Evolutionary conservation across 2,113 vertebrate genomes (phyloP).

Genomic region (Daboia siamensis): DNA sequence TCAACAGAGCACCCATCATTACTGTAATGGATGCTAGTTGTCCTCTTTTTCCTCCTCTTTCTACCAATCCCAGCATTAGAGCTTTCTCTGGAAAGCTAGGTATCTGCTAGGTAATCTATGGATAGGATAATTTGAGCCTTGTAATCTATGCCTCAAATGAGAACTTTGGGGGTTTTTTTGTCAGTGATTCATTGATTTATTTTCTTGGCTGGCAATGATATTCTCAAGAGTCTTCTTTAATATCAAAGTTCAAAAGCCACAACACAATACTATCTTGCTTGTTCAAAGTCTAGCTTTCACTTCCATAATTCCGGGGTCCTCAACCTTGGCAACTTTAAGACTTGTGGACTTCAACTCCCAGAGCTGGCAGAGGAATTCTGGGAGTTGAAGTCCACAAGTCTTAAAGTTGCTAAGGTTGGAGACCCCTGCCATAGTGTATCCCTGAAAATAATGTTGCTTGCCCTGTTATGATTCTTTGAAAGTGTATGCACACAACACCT

Average conservation of each 20-base stretch:
- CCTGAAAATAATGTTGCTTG: not conserved
- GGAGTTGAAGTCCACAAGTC: too few species aligned
- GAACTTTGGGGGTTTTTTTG: not conserved
- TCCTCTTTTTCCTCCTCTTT: not conserved
- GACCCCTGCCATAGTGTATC: not conserved
- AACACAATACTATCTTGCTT: not conserved
- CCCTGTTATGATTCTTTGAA: not conserved
- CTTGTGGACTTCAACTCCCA: too few species aligned
- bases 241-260: not conserved
- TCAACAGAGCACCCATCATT: not conserved
- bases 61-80: not conserved
- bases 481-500: not conserved
- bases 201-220: not conserved
- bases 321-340: too few species aligned
- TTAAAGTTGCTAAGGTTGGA: too few species aligned
- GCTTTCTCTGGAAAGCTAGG: not conserved
- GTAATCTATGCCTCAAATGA: not conserved
- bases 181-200: not conserved
- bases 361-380: too few species aligned
- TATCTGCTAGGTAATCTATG: not conserved
- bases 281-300: not conserved
- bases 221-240: not conserved
- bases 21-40: not conserved
- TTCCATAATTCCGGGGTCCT: not conserved
- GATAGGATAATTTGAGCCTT: not conserved